Evolutionary conservation across 2,113 vertebrate genomes (phyloP).

Genomic region (Damaliscus lunatus): DNA sequence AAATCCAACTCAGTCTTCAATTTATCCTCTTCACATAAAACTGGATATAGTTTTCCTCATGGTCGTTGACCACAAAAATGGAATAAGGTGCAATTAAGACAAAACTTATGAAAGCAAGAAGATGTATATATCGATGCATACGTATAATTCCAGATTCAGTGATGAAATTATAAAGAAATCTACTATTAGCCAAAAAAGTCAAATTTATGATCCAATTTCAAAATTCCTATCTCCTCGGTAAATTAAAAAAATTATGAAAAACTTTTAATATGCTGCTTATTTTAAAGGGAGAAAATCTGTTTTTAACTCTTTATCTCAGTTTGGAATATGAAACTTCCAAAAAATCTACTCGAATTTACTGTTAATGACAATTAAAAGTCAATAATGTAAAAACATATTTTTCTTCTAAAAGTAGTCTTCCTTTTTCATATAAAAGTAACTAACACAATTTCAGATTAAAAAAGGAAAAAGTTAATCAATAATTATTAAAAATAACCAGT

Average conservation of each 20-base stretch:
- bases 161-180: background rate
- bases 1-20: background rate
- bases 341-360: background rate
- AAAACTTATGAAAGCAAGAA: background rate
- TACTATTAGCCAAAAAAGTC: background rate
- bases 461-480: background rate
- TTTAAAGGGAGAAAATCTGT: background rate
- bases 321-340: background rate
- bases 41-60: background rate
- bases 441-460: background rate
- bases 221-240: background rate
- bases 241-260: background rate
- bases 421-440: background rate
- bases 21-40: background rate
- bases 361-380: background rate
- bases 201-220: background rate
- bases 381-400: background rate
- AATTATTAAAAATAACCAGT: background rate
- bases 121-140: background rate
- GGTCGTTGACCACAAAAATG: background rate
- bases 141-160: background rate
- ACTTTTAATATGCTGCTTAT: background rate
- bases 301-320: background rate
- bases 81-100: background rate
- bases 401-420: background rate